phyloP scores from a whole-genome alignment of 2,113 vertebrate species.

The Oncorhynchus tshawytscha region DNA sequence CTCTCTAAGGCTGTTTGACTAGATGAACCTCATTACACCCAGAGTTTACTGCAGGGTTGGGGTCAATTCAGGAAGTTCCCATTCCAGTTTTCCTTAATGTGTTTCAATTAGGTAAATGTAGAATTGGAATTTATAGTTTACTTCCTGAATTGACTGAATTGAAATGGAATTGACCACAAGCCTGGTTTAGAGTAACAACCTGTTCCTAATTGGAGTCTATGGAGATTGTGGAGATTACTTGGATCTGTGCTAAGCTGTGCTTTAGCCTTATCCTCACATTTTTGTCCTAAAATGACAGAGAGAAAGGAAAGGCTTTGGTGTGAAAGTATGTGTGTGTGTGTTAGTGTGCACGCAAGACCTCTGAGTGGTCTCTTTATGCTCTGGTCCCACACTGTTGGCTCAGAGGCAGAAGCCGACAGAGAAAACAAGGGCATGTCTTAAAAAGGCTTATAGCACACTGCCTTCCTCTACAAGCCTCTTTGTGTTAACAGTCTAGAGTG shows the following conservation, averaged over 20 bases:
- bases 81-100: too few species aligned
- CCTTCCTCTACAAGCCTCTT: slow-evolving; percentile 26
- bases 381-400: slow-evolving; percentile 62
- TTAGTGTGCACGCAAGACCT: slow-evolving; percentile 4
- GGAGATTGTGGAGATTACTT: not conserved
- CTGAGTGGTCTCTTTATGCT: slow-evolving; percentile 68
- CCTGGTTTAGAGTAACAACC: too few species aligned
- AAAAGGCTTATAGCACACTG: slow-evolving; percentile 43
- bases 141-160: too few species aligned
- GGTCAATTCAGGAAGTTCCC: too few species aligned
- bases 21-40: too few species aligned
- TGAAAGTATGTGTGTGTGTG: not conserved
- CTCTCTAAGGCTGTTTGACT: too few species aligned
- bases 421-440: slow-evolving; percentile 66
- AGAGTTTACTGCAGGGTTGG: too few species aligned
- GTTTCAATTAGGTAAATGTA: too few species aligned
- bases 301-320: slow-evolving; percentile 1
- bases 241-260: not conserved
- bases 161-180: too few species aligned
- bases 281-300: slow-evolving; percentile 42
- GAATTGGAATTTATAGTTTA: too few species aligned
- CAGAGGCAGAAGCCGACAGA: slow-evolving; percentile 48
- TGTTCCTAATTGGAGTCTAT: too few species aligned
- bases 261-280: slow-evolving; percentile 6
- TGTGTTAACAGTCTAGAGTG: not conserved